Conservation (phyloP, 2,888 invertebrate species). For the Caenorhabditis sp. region DNA sequence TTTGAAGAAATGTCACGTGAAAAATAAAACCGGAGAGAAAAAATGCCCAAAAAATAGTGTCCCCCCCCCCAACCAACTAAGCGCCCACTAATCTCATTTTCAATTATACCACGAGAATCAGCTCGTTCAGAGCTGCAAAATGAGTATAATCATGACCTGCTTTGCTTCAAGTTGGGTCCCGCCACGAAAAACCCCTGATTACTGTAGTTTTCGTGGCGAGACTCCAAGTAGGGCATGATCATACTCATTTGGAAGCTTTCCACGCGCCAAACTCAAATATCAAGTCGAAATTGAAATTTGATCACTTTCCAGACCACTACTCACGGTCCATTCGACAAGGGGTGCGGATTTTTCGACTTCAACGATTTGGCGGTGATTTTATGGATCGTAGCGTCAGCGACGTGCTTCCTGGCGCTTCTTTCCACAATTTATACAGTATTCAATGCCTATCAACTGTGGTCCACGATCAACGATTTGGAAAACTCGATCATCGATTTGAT, state of each 20-base stretch:
- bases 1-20: too few species aligned
- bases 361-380: conserved; percentile 20
- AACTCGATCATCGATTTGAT: conserved; percentile 46
- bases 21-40: too few species aligned
- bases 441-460: conserved; percentile 43
- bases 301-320: not conserved
- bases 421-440: conserved; percentile 45
- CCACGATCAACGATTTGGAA: conserved; percentile 40
- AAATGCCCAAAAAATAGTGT: too few species aligned
- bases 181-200: too few species aligned
- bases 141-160: too few species aligned
- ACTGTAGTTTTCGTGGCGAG: too few species aligned
- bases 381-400: conserved; percentile 32
- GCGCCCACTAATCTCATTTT: too few species aligned
- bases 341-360: conserved; percentile 32
- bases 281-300: not conserved
- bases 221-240: not conserved
- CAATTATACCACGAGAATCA: too few species aligned
- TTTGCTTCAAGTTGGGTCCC: too few species aligned
- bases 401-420: conserved; percentile 31
- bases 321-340: not conserved
- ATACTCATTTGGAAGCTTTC: not conserved
- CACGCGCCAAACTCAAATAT: not conserved
- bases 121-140: too few species aligned
- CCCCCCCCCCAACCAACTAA: too few species aligned